Conservation (phyloP, 2,113 vertebrate genomes). For the Thymallus thymallus region DNA sequence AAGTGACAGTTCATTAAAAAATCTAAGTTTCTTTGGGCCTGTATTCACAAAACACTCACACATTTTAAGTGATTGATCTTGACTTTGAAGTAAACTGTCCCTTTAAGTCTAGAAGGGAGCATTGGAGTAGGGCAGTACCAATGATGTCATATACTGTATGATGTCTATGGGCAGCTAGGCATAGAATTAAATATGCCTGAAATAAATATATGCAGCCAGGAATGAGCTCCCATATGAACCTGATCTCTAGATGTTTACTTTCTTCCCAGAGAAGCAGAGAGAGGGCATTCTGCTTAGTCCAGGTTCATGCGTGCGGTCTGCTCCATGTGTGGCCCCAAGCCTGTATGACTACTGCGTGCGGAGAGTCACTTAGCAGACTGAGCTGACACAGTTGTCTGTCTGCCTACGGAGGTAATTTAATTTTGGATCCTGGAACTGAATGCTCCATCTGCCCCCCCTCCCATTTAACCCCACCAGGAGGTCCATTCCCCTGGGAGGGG, state of each 20-base stretch:
- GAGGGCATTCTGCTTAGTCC: not conserved
- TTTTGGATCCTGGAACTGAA: constrained; percentile 18
- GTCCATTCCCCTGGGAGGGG: constrained; percentile 14
- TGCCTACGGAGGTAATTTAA: not conserved
- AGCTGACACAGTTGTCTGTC: too few relatives aligned
- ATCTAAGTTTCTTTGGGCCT: too few relatives aligned
- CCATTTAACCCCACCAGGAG: not conserved
- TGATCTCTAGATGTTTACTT: constrained; percentile 16
- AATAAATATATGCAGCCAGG: not conserved
- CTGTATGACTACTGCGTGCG: not conserved
- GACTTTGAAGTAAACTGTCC: not conserved
- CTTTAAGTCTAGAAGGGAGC: constrained; percentile 5
- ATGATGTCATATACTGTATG: too few relatives aligned
- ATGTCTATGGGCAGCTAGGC: too few relatives aligned
- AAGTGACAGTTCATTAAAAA: too few relatives aligned
- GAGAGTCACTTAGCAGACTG: constrained; percentile 28
- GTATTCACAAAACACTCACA: too few relatives aligned
- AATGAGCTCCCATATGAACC: constrained; percentile 2
- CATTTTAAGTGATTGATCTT: too few relatives aligned
- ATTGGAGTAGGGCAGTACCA: not conserved
- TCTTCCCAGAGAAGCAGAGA: constrained; percentile 15
- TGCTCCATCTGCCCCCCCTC: constrained; percentile 18
- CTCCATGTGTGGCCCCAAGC: constrained; percentile 14
- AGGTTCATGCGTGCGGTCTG: constrained; percentile 10
- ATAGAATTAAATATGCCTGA: too few relatives aligned